A percentile compares a stretch with the other conserved stretches of the same genome.
phyloP scores from a whole-genome alignment of 64 coral and sea anemone genomes.

The Dendrophyllia cribrosa region DNA sequence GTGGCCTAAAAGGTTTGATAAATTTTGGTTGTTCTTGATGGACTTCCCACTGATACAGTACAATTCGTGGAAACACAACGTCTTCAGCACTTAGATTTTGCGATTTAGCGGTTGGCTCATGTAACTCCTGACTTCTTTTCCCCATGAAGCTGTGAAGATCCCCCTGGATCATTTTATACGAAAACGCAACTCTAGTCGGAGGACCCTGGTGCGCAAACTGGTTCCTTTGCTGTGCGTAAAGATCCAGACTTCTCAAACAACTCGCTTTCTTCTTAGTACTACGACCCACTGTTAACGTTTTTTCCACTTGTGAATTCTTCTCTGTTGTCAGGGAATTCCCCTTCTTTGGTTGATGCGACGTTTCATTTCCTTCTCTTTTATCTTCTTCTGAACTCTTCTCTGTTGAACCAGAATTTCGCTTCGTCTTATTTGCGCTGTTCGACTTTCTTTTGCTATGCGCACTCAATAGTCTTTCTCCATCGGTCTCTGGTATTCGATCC shows the following conservation, averaged over 20 bases:
- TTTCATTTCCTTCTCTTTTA: neutral
- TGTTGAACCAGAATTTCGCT: neutral
- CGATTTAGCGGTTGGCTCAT: neutral
- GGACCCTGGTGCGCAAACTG: neutral
- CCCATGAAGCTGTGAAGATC: neutral
- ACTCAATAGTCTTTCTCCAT: neutral
- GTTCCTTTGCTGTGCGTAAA: conserved; percentile 4
- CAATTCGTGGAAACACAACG: neutral
- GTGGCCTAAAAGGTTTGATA: neutral
- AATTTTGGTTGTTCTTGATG: neutral
- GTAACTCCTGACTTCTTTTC: neutral
- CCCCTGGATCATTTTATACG: neutral
- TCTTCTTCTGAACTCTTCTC: neutral
- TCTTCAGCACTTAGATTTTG: neutral
- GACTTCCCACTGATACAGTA: conserved; percentile 29
- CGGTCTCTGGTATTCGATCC: conserved; percentile 22
- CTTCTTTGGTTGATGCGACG: too few species aligned
- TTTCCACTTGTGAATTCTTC: too few species aligned
- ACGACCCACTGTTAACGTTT: too few species aligned
- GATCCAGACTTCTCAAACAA: neutral
- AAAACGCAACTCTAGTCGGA: neutral
- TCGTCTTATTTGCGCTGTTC: neutral
- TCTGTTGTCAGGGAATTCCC: too few species aligned
- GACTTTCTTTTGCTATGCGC: neutral
- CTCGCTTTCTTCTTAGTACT: neutral